Conservation (phyloP, 2,113 vertebrate genomes). For the Agelaius phoeniceus region DNA sequence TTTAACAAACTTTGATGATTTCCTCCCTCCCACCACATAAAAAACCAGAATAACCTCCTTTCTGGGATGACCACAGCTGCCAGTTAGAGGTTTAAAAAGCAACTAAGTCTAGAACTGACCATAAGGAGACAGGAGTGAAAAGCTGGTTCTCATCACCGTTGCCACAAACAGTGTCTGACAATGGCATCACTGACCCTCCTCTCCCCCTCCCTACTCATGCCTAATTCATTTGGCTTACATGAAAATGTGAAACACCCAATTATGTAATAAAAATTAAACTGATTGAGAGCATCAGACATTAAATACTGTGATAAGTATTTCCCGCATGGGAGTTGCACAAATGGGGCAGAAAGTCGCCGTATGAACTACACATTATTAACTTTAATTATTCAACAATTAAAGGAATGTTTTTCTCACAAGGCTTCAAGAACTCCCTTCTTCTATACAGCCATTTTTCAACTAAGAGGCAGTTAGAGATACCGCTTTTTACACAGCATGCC, state of each 20-base stretch:
- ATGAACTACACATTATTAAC: not conserved
- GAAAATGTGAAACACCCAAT: not conserved
- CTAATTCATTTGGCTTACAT: not conserved
- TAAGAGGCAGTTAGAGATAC: not conserved
- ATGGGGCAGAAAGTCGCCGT: not conserved
- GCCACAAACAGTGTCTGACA: not conserved
- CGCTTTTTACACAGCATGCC: not conserved
- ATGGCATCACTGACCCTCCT: not conserved
- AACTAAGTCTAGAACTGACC: not conserved
- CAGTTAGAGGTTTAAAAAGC: not conserved
- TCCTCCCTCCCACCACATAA: not conserved
- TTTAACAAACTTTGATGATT: not conserved
- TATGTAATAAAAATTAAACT: not conserved
- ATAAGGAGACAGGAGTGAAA: not conserved
- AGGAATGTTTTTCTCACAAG: not conserved
- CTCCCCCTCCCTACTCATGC: not conserved
- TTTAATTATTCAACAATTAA: not conserved
- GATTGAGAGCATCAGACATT: not conserved
- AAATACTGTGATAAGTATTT: not conserved
- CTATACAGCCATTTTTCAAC: not conserved
- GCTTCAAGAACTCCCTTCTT: not conserved
- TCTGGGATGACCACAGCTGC: not conserved
- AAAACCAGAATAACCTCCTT: not conserved
- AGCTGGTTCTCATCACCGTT: not conserved
- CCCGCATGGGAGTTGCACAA: not conserved